Evolutionary conservation across 2,113 vertebrate species (phyloP), one percentile per base, ranked within the genome.

Genomic region (Gymnorhina tibicen): DNA sequence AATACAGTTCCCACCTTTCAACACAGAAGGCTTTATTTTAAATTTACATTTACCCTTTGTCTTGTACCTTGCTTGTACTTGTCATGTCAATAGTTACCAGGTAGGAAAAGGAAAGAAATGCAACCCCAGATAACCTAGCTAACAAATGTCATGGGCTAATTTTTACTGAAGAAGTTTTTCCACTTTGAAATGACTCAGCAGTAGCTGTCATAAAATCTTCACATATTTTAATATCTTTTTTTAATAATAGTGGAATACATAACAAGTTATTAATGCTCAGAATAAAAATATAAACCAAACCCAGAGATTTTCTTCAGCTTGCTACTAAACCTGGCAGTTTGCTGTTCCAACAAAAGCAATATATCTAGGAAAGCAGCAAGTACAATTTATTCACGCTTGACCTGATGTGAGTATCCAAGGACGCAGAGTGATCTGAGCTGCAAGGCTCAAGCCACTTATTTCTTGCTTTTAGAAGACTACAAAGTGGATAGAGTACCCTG

Each of bases 31-130:
- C 23, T 92, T 92, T 87, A 66, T 90, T 95, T 93, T 59, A 67
- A 88, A 91, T 88, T 86, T 83, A 67, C 16, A 35, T 84, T 94
- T 87, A 52, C 60, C 66, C 73, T 95, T 93, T 93, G 60, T 90
- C 87, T 91, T 49, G 16, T 74, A 21, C 64, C 73, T 84, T 78
- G 42, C 88, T 91, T 76, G 62, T 79, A 68, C 86, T 73, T 92
- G 93, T 94, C 92, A 81, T 58, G 49, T 72, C 11, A 6, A 55
- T 56, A 78, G 73, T 62, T 67, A 91, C 18, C 23, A 64, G 52
- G 23, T 75, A 80, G 64, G 63, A 70, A 92, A 81, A 74, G 33
- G 52, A 63, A 89, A 91, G 73, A 86, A 93, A 87, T 81, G 55
- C 53, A 89, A 35, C 44, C n/a, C n/a, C 44, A 89, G 73, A 81